A percentile compares a stretch with the other conserved stretches of the same genome.
Conservation (phyloP, 37 sponge, comb jelly and placozoan genomes). For the Cliona cf. orientalis region DNA sequence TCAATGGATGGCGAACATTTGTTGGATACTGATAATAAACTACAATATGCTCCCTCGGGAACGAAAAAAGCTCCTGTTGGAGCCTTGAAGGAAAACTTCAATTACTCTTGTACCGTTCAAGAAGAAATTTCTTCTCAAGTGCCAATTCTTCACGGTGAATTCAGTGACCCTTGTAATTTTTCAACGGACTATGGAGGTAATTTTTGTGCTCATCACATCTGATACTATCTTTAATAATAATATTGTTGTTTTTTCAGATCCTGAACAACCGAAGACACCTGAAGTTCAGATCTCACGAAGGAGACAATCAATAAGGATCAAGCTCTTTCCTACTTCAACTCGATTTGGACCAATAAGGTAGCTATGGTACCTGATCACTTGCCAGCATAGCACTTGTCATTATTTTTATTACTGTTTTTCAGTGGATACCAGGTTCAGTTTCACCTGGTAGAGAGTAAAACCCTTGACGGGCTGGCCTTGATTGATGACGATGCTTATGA, state of each 20-base stretch:
- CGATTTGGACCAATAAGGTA: conserved; percentile 37
- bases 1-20: background rate
- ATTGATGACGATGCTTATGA: background rate
- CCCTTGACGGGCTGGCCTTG: background rate
- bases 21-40: background rate
- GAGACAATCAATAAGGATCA: background rate
- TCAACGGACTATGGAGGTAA: conserved; percentile 29
- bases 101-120: conserved; percentile 30
- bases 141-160: background rate
- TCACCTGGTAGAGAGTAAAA: background rate
- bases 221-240: background rate
- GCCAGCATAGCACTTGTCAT: background rate
- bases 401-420: background rate
- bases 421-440: conserved; percentile 51
- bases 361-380: background rate
- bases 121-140: background rate
- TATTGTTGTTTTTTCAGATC: background rate
- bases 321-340: conserved; percentile 6
- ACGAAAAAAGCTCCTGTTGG: background rate
- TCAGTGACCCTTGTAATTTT: conserved; percentile 16
- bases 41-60: background rate
- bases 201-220: background rate
- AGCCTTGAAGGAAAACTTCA: conserved; percentile 22
- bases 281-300: background rate
- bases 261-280: conserved; percentile 21